These are phyloP conservation scores for Pteronura brasiliensis DNA, from an alignment of 2,113 vertebrate species.

Conservation along the genomic window DNA sequence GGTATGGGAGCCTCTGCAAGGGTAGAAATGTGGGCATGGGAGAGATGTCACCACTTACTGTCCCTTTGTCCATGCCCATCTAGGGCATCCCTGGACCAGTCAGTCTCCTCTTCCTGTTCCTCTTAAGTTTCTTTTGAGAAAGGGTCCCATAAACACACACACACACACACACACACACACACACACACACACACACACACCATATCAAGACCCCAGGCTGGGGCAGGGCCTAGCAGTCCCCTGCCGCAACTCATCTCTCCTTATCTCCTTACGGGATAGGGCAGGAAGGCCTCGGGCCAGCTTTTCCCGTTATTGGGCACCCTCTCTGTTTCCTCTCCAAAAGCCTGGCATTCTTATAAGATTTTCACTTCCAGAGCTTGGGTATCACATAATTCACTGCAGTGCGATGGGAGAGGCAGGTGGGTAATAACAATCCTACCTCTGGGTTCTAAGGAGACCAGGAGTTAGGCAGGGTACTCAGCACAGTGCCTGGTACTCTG, in stretches of 20 bases:
- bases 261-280: not conserved
- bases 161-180: not conserved
- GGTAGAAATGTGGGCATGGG: not conserved
- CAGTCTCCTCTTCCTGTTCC: not conserved
- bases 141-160: not conserved
- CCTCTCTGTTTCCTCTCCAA: not conserved
- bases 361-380: not conserved
- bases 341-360: not conserved
- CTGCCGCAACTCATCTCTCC: not conserved
- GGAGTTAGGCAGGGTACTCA: rapidly evolving
- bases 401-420: not conserved
- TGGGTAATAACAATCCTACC: not conserved
- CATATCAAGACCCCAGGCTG: not conserved
- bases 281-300: not conserved
- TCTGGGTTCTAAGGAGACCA: not conserved
- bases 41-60: not conserved
- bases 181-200: not conserved
- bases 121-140: not conserved
- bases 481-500: not conserved
- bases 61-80: not conserved
- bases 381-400: not conserved
- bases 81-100: not conserved
- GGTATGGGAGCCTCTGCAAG: not conserved
- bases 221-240: too few species aligned
- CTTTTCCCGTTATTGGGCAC: not conserved